phyloP scores from a whole-genome alignment of 2,113 vertebrate genomes.

The Propithecus coquereli region DNA sequence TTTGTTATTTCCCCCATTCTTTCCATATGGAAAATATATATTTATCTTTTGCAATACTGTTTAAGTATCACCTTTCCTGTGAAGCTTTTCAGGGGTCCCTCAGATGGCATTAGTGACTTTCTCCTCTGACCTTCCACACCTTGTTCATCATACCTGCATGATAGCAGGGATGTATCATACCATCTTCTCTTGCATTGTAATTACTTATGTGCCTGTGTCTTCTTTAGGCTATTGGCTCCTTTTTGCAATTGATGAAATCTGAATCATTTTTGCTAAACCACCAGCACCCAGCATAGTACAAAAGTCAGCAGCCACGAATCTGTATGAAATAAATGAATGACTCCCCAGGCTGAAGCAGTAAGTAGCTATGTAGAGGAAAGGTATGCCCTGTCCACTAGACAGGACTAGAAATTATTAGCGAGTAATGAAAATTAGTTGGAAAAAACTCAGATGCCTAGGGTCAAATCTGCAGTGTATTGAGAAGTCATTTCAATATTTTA shows the following conservation, averaged over 20 bases:
- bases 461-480: neutral
- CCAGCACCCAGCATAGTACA: neutral
- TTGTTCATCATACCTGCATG: neutral
- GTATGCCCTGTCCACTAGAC: neutral
- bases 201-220: neutral
- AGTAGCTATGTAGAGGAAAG: neutral
- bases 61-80: neutral
- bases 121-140: neutral
- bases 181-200: neutral
- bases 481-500: constrained; percentile 44
- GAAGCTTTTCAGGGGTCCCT: neutral
- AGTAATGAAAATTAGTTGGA: neutral
- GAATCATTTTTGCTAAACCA: neutral
- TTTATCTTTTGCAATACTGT: neutral
- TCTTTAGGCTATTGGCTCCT: neutral
- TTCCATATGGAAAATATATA: neutral
- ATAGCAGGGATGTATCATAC: neutral
- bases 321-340: neutral
- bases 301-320: neutral
- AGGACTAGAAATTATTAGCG: neutral
- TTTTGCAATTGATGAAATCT: neutral
- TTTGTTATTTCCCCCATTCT: neutral
- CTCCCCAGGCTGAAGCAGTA: neutral
- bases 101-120: too few relatives aligned
- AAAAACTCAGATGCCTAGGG: neutral